These are phyloP conservation scores for Cariama cristata DNA, from an alignment of 2,113 vertebrate genomes.

Conservation along the genomic window DNA sequence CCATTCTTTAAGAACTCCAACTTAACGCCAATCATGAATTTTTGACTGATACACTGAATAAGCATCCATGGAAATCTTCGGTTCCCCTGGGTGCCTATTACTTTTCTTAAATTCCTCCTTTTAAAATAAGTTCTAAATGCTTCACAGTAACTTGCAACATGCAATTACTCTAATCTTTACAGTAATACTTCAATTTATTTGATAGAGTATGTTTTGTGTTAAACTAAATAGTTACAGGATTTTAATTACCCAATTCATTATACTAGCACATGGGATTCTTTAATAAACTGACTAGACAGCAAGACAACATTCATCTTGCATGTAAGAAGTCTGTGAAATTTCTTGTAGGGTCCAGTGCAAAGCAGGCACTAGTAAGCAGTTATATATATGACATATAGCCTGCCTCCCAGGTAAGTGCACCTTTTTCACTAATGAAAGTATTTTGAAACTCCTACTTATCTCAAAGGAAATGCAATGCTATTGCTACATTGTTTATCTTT, in stretches of 20 bases:
- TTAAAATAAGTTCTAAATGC: not conserved
- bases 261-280: not conserved
- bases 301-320: not conserved
- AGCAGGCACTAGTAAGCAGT: not conserved
- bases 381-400: not conserved
- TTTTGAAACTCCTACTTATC: not conserved
- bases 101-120: not conserved
- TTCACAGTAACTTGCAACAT: not conserved
- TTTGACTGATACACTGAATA: not conserved
- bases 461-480: not conserved
- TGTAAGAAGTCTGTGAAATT: not conserved
- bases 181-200: not conserved
- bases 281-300: not conserved
- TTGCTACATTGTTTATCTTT: not conserved
- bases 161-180: not conserved
- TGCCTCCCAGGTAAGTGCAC: not conserved
- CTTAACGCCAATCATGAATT: not conserved
- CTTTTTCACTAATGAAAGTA: not conserved
- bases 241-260: constrained; percentile 28
- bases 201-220: constrained; percentile 23
- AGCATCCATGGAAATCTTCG: not conserved
- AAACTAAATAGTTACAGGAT: not conserved
- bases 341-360: not conserved
- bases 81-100: not conserved
- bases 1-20: not conserved